Base-by-base conservation (phyloP, 2,797 vertebrate genomes). In the Chromis chromis region DNA sequence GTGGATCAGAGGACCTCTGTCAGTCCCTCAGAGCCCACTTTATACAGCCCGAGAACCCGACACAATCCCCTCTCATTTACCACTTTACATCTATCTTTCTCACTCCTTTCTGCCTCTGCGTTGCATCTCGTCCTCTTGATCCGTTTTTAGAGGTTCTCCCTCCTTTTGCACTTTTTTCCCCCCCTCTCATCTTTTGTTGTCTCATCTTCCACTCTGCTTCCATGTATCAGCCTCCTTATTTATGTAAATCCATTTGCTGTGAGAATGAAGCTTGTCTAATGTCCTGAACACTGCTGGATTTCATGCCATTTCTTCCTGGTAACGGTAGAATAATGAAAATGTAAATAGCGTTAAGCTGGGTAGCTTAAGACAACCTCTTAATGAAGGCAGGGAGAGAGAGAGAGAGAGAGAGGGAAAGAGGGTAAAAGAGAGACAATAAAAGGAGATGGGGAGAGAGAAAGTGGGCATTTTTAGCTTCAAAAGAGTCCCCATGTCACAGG, bases 181-280 rank as follows among this genome's bases (percentile, higher is more conserved):
- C 6, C 0, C 12, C 16, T 12, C 40, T 12, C 44, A 44, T 83
- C 73, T 78, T 78, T 87, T 79, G 68, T 87, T 70, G 56, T 89
- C 74, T 78, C 61, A 76, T 85, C 78, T 83, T 74, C 71, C 76
- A 69, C 67, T 81, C 33, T 6, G 19, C 74, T 82, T 82, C 81
- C 81, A 86, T 87, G 81, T 91, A 90, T 93, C 92, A 91, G 78
- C 87, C 79, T 90, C 86, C 77, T 93, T 91, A 93, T 93, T 92
- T 91, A 92, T 93, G 93, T 92, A 92, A 93, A 94, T 93, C 93
- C 91, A 91, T 91, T 90, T 86, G 86, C 89, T 85, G 91, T 86
- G 91, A 90, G 90, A 93, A 93, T 91, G 91, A 87, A 93, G 92
- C 93, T 90, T 91, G 91, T 93, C 93, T 94, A 94, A 93, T 93